These are phyloP conservation scores for Kryptolebias marmoratus DNA, from an alignment of 2,113 vertebrate species.

Conservation along the genomic window DNA sequence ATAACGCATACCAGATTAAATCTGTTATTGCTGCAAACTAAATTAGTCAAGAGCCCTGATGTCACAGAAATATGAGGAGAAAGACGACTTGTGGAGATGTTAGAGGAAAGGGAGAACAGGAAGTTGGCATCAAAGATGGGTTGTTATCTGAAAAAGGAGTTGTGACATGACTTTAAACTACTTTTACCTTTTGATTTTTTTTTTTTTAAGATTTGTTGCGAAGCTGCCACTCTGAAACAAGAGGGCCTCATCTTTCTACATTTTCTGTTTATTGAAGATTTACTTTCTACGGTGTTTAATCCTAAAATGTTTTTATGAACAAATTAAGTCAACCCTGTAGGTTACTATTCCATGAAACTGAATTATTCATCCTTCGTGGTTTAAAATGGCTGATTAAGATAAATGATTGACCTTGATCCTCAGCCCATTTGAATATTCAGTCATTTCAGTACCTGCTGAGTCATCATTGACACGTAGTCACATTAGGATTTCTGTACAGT, in stretches of 20 bases:
- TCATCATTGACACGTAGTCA: conserved; percentile 30
- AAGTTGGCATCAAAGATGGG: conserved; percentile 22
- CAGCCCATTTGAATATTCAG: background rate
- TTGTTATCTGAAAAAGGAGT: conserved; percentile 15
- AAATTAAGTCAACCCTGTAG: background rate
- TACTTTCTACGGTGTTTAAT: too few relatives aligned
- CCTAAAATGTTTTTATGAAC: too few relatives aligned
- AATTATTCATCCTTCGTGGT: conserved; percentile 13
- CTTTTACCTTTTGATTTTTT: conserved; percentile 17
- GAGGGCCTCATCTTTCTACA: background rate
- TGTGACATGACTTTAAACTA: conserved; percentile 5
- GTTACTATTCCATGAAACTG: conserved; percentile 2
- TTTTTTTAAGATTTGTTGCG: conserved; percentile 3
- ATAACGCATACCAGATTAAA: conserved; percentile 66
- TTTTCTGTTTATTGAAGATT: background rate
- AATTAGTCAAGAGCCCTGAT: conserved; percentile 48
- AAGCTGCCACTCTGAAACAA: conserved; percentile 18
- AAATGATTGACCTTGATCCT: background rate
- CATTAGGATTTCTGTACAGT: conserved; percentile 39
- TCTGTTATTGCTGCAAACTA: conserved; percentile 55
- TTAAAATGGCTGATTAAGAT: conserved; percentile 17
- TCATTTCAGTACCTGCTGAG: conserved; percentile 36
- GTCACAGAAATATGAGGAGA: conserved; percentile 4
- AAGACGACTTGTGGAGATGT: conserved; percentile 10
- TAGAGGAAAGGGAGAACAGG: conserved; percentile 11